Evolutionary conservation across 2,888 invertebrate species (phyloP), one percentile per base, ranked within the genome.

Genomic region (Rhagonycha fulva): DNA sequence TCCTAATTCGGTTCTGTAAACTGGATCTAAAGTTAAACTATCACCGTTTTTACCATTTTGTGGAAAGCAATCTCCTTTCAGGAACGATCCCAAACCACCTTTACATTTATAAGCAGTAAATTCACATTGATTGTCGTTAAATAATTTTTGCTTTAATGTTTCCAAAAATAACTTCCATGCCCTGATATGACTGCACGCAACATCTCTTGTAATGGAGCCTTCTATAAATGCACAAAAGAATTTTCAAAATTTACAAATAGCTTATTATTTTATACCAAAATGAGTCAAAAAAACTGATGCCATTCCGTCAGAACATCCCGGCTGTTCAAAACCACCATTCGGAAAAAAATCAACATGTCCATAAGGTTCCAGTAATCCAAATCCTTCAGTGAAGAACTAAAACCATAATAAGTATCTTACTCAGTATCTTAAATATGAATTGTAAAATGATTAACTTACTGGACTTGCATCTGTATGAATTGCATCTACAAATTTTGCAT

Each of bases 401-500:
- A 89, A 88, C 76, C 69, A 68, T 67, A 14, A 32, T 68, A n/a
- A 9, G n/a, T 26, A 74, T 60, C 5, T 4, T 9, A 10, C 4
- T n/a, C n/a, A n/a, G n/a, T n/a, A n/a, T n/a, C n/a, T n/a, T 24
- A 30, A 60, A 11, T n/a, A 0, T n/a, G 28, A 61, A 68, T 26
- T n/a, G 0, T 14, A 14, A 47, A 61, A 60, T 63, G 0, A 47
- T 68, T 72, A 67, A 30, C 12, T 82, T 83, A 88, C 88, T 30
- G 88, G 88, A 82, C 88, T 88, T 5, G 93, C 92, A 83, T 93
- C 93, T 1, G 92, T 92, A 81, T 93, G 93, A 74, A 93, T 89
- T n/a, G 93, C 90, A 83, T 93, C 93, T 0, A 93, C 93, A 77
- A 92, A 90, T 26, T 87, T 86, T 0, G 93, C 93, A 83, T 93